These are phyloP conservation scores for Ranitomeya variabilis DNA, from an alignment of 2,113 vertebrate species.

Conservation along the genomic window DNA sequence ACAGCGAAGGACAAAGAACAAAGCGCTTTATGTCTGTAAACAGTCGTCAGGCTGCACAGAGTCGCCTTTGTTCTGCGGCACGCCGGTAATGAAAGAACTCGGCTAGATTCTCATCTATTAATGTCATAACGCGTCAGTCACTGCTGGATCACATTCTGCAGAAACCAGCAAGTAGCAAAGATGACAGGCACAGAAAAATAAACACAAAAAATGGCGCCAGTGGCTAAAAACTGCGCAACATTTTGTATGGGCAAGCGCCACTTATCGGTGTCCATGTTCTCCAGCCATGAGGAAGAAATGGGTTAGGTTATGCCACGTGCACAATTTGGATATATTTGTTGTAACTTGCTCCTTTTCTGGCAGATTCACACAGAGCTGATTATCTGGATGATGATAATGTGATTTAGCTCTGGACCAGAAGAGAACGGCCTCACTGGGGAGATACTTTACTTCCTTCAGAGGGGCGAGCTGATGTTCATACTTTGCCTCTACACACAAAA, in stretches of 20 bases:
- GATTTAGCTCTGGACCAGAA: too few species aligned
- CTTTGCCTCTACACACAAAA: too few species aligned
- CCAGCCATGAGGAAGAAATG: background rate
- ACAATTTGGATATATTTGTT: background rate
- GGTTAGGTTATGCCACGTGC: background rate
- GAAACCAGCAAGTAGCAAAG: background rate
- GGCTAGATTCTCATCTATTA: background rate
- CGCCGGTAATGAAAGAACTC: background rate
- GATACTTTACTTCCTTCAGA: too few species aligned
- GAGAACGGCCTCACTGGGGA: too few species aligned
- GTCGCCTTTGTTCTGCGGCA: background rate
- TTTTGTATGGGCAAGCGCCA: background rate
- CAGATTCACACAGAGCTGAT: too few species aligned
- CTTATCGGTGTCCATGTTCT: too few species aligned
- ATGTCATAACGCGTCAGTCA: background rate
- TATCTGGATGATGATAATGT: too few species aligned
- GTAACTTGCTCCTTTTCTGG: background rate
- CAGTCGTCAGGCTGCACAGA: background rate
- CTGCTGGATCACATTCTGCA: background rate
- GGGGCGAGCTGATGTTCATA: too few species aligned
- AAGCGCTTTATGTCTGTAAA: slow-evolving; percentile 11
- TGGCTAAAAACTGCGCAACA: background rate
- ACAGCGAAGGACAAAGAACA: slow-evolving; percentile 29
- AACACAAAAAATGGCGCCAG: background rate
- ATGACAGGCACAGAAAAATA: background rate